Base-by-base conservation (phyloP, 2,797 vertebrate genomes). In the Acanthopagrus latus region DNA sequence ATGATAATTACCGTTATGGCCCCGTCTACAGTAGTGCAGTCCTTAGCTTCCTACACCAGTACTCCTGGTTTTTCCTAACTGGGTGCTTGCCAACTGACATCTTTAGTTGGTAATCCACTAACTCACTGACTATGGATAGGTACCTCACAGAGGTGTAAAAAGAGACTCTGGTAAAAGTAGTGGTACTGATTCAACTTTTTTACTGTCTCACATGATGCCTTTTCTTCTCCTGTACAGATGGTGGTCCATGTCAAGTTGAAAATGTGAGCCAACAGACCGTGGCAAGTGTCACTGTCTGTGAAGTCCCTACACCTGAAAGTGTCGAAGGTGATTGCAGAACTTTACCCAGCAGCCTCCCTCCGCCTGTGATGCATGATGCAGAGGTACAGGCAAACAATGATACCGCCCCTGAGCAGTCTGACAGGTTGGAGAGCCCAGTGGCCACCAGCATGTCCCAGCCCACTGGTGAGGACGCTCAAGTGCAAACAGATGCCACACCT, bases 401-500 rank as follows among this genome's bases (percentile, higher is more conserved):
- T 62, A 55, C 67, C 86, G 72, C 46, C 25, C 0, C 55, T 58
- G 88, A 89, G 58, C 80, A 74, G 68, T 58, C 47, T 6, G 76
- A 72, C 29, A 38, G 23, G 43, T 41, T 29, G 13, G 83, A 81
- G 58, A 76, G 63, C 82, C 76, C 25, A 3, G 59, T n/a, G 25
- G 55, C 77, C 52, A 48, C 50, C 70, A 27, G 57, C 70, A 46
- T 76, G 44, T 82, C 81, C 20, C n/a, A 72, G 64, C 83, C 83
- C 41, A 10, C 64, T 54, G 89, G 74, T 59, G 87, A 90, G 63
- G 86, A 91, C 17, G 86, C 78, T 76, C 71, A 75, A 74, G 88
- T 87, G 78, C 90, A 92, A 86, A 92, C 83, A 13, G 79, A 92
- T 82, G 71, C 82, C 64, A 27, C 80, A 21, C 74, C 33, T 0